These are phyloP conservation scores for Drosophila robusta DNA, from an alignment of 2,888 invertebrate genomes.

Conservation along the genomic window DNA sequence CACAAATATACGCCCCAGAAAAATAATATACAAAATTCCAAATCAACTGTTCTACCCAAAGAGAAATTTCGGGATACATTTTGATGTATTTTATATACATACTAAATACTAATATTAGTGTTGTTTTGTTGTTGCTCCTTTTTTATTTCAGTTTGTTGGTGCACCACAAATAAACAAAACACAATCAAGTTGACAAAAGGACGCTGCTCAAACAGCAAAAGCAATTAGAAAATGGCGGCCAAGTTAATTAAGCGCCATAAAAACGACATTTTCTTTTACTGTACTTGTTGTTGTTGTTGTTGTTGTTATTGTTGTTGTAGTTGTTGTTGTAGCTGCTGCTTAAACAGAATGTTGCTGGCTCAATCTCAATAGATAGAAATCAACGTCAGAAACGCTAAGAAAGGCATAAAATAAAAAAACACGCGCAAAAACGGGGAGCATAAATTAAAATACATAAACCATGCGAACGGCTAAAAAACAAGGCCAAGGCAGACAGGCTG, in stretches of 20 bases:
- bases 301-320: slow-evolving; percentile 24
- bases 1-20: slow-evolving; percentile 1
- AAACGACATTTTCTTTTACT: slow-evolving; percentile 62
- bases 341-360: slow-evolving; percentile 65
- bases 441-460: slow-evolving; percentile 79
- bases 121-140: neutral
- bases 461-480: slow-evolving; percentile 74
- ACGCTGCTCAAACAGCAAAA: slow-evolving; percentile 66
- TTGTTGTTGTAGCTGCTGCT: slow-evolving; percentile 35
- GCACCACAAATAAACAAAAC: slow-evolving; percentile 47
- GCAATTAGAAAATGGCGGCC: slow-evolving; percentile 75
- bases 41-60: neutral
- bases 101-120: neutral
- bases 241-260: slow-evolving; percentile 79
- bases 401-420: slow-evolving; percentile 51
- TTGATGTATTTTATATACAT: neutral
- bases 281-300: slow-evolving; percentile 26
- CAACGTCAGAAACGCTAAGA: slow-evolving; percentile 58
- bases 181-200: slow-evolving; percentile 67
- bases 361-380: slow-evolving; percentile 78
- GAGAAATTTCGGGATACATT: slow-evolving; percentile 7
- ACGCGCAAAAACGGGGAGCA: slow-evolving; percentile 54
- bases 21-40: slow-evolving; percentile 31
- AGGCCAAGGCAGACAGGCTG: slow-evolving; percentile 52
- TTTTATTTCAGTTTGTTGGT: neutral